Conservation (phyloP, 2,113 vertebrate species). For the Salvelinus alpinus region DNA sequence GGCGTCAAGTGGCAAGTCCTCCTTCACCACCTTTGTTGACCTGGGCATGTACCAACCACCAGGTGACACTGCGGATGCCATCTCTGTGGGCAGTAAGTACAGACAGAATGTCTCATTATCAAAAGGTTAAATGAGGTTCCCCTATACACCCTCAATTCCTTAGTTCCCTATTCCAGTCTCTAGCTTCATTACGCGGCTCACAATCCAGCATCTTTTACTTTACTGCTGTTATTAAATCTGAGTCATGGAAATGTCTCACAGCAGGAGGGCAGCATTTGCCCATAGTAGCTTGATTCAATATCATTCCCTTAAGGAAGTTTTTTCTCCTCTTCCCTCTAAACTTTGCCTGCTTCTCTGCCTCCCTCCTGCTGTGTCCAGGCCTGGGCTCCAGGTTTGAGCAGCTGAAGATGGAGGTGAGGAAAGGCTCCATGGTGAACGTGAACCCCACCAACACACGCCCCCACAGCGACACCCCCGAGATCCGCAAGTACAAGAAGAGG, state of each 20-base stretch:
- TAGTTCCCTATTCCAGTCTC: neutral
- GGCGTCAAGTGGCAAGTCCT: constrained; percentile 84
- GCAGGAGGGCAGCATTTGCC: neutral
- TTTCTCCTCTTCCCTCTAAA: neutral
- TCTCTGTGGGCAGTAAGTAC: constrained; percentile 81
- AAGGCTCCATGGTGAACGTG: constrained; percentile 92
- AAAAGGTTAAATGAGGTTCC: neutral
- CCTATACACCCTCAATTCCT: neutral
- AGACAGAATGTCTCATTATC: neutral
- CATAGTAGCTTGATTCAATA: neutral
- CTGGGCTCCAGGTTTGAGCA: constrained; percentile 83
- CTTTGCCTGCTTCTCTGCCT: neutral
- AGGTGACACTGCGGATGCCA: constrained; percentile 77
- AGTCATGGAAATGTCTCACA: neutral
- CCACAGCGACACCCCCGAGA: constrained; percentile 89
- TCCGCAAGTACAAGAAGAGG: constrained; percentile 94
- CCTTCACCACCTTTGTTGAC: constrained; percentile 92
- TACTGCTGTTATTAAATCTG: neutral
- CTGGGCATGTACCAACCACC: constrained; percentile 87
- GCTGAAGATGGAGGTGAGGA: constrained; percentile 86
- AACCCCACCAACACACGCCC: constrained; percentile 91
- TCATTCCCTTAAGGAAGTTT: neutral
- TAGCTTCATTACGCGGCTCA: neutral
- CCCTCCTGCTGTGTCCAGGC: constrained; percentile 21
- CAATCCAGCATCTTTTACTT: neutral